Conservation (phyloP, 2,113 vertebrate species). For the Brachyistius frenatus region DNA sequence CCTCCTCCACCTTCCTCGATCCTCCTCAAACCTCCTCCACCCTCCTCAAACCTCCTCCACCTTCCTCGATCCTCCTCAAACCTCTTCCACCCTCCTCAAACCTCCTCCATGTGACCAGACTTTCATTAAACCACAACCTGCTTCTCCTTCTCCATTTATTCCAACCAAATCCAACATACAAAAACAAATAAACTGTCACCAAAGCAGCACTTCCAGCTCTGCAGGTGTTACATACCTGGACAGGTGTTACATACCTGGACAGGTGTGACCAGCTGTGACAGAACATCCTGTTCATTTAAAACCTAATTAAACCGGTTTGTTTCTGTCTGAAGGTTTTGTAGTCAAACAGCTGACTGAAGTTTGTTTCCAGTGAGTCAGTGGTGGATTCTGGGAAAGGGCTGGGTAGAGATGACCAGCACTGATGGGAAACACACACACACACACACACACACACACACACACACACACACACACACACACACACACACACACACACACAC, state of each 20-base stretch:
- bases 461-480: conserved; percentile 38
- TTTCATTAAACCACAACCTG: background rate
- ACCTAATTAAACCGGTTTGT: background rate
- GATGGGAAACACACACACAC: conserved; percentile 70
- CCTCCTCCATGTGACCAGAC: background rate
- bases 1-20: too few relatives aligned
- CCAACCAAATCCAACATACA: background rate
- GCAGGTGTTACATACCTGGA: too few relatives aligned
- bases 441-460: conserved; percentile 27
- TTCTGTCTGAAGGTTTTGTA: background rate
- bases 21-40: too few relatives aligned
- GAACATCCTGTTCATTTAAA: background rate
- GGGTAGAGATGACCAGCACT: conserved; percentile 64
- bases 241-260: background rate
- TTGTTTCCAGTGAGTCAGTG: conserved; percentile 68
- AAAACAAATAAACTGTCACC: background rate
- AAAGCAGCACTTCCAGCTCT: background rate
- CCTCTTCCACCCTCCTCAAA: background rate
- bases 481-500: too few relatives aligned
- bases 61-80: too few relatives aligned
- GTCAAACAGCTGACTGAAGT: conserved; percentile 61
- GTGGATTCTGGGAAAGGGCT: conserved; percentile 75
- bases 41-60: too few relatives aligned
- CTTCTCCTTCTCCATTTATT: background rate
- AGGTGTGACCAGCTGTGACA: conserved; percentile 33